Base-by-base conservation (phyloP, 2,888 invertebrate species). In the Eucera pruinosa region DNA sequence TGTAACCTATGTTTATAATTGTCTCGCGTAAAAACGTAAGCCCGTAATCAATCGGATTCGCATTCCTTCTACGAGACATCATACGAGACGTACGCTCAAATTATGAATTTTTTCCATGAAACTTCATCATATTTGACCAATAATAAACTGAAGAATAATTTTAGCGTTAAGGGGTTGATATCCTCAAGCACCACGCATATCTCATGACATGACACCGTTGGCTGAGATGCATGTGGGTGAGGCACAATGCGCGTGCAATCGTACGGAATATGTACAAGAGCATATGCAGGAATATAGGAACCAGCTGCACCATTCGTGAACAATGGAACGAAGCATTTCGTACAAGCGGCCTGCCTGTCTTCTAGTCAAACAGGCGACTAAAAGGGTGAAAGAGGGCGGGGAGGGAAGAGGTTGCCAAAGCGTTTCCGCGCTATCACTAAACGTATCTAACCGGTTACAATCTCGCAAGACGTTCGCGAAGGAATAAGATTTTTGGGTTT, bases 261-360 rank as follows among this genome's bases (percentile, higher is more conserved):
- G 74, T 52, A 62, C 65, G 71, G 65, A 81, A 68, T 62, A 66
- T 74, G 50, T 15, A 57, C 58, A 55, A 62, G 60, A 30, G 39
- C 61, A 69, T 55, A 73, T 43, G 64, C 50, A 70, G 61, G 81
- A 67, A 77, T 66, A 65, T 75, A 77, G 72, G 81, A 82, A 83
- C 82, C 87, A 87, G 86, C 88, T 89, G 89, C 86, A 72, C 73
- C 76, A 73, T 81, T 73, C 41, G 73, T 77, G 85, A 87, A 89
- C 87, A 89, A 89, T 89, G 81, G 83, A 80, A 78, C 78, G 78
- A 81, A 73, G 79, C 82, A 69, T 81, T 78, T 78, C 71, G 74
- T 77, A 80, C 69, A 67, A 77, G 58, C 82, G 76, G 82, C 77
- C 77, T 78, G 61, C 75, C 78, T 75, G 82, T 84, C 84, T 87